Percentiles rank a stretch among this genome's conserved stretches.
Conservation (phyloP, 2,113 vertebrate species). For the Tamias sibiricus region DNA sequence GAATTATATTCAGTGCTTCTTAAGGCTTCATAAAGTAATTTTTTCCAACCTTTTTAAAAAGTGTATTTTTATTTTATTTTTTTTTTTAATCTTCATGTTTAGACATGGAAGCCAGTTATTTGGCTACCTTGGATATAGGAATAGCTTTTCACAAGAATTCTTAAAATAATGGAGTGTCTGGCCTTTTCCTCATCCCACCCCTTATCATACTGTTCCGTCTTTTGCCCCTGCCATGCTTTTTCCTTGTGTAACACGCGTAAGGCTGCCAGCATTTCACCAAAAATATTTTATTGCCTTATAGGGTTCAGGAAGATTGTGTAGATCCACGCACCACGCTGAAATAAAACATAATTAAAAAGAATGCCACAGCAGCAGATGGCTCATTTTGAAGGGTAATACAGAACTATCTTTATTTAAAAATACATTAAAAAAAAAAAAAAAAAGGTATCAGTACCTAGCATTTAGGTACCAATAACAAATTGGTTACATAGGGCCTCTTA, state of each 20-base stretch:
- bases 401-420: constrained; percentile 80
- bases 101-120: constrained; percentile 10
- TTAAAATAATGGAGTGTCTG: neutral
- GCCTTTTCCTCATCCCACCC: neutral
- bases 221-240: neutral
- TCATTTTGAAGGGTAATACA: constrained; percentile 73
- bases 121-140: neutral
- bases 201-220: neutral
- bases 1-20: constrained; percentile 89
- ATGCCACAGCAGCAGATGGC: constrained; percentile 56
- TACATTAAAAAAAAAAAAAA: constrained; percentile 57
- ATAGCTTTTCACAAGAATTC: neutral
- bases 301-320: neutral
- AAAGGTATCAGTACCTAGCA: constrained; percentile 40
- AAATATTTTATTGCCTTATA: constrained; percentile 42
- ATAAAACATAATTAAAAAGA: constrained; percentile 36
- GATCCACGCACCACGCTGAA: neutral
- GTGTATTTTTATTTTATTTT: constrained; percentile 59
- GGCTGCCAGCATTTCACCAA: constrained; percentile 9
- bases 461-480: constrained; percentile 63
- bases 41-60: constrained; percentile 85
- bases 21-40: constrained; percentile 95
- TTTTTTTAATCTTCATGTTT: constrained; percentile 59
- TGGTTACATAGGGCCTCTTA: constrained; percentile 10
- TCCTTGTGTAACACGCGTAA: neutral